phyloP scores from a whole-genome alignment of 2,113 vertebrate species.

The Vidua macroura region DNA sequence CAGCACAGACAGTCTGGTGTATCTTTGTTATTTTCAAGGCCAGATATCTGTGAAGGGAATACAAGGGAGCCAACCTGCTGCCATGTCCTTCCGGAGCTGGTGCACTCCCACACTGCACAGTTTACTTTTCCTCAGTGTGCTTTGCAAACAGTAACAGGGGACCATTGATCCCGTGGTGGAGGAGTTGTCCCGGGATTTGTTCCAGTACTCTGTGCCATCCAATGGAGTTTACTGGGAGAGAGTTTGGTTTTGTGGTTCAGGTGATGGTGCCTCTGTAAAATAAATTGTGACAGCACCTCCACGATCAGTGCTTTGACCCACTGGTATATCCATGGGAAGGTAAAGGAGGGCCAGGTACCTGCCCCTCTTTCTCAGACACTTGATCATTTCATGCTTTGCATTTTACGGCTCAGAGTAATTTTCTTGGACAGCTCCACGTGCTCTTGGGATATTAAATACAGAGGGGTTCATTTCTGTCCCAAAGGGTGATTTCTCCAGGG shows the following conservation, averaged over 20 bases:
- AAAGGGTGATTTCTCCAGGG: neutral
- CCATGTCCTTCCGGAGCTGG: neutral
- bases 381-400: neutral
- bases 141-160: neutral
- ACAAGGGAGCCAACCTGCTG: neutral
- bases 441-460: neutral
- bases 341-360: neutral
- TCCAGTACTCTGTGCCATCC: neutral
- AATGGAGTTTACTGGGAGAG: neutral
- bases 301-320: neutral
- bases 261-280: neutral
- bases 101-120: neutral
- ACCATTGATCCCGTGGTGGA: neutral
- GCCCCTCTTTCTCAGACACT: neutral
- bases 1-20: neutral
- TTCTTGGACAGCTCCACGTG: neutral
- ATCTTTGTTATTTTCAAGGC: neutral
- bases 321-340: neutral
- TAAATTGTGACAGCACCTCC: neutral
- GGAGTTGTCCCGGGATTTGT: neutral
- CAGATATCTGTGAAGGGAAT: neutral
- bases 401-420: neutral
- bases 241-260: neutral
- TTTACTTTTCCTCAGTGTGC: neutral
- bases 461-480: neutral